These are phyloP conservation scores for Apis mellifera DNA, from an alignment of 1,140 invertebrate species.

Conservation along the genomic window Amel_HAv3.1 CM009944.2:4796501-4797000, in stretches of 20 bases:
- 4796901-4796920: too few relatives aligned
- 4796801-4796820: background rate
- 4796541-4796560: background rate
- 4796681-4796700: background rate
- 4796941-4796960: background rate
- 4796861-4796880: too few relatives aligned
- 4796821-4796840: too few relatives aligned
- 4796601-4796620: background rate
- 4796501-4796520: background rate
- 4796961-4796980: background rate
- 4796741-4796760: background rate
- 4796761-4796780: background rate
- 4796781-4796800: background rate
- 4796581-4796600: background rate
- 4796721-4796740: background rate
- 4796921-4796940: background rate
- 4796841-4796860: too few relatives aligned
- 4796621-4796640: background rate
- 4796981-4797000: too few relatives aligned
- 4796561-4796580: background rate
- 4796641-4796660: background rate
- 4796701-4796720: background rate
- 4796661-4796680: background rate
- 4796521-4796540: background rate
- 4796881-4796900: too few relatives aligned